A percentile compares a stretch with the other conserved stretches of the same genome.
Conservation (phyloP, 1,140 invertebrate genomes). For the Elymnias hypermnestra region DNA sequence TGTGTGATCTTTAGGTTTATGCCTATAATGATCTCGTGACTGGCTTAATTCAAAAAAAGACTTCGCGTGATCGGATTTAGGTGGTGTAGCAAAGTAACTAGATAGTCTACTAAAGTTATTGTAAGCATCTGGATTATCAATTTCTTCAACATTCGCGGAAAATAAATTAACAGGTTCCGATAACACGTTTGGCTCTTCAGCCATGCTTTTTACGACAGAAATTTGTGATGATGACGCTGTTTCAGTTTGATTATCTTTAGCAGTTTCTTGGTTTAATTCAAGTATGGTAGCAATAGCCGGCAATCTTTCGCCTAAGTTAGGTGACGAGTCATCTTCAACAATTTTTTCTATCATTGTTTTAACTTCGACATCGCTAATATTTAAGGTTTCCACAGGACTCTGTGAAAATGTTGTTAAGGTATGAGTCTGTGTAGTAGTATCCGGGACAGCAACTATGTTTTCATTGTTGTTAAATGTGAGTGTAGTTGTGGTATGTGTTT, state of each 20-base stretch:
- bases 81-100: conserved; percentile 51
- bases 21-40: conserved; percentile 63
- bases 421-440: conserved; percentile 36
- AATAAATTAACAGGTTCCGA: conserved; percentile 51
- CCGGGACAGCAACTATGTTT: conserved; percentile 27
- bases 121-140: conserved; percentile 25
- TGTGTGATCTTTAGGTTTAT: conserved; percentile 21
- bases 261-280: conserved; percentile 10
- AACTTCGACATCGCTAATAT: conserved; percentile 6
- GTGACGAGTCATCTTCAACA: conserved; percentile 10
- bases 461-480: conserved; percentile 6
- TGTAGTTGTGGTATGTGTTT: conserved; percentile 4
- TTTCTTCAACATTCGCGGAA: conserved; percentile 15
- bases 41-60: conserved; percentile 74
- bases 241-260: not conserved
- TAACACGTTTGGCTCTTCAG: conserved; percentile 19
- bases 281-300: conserved; percentile 15
- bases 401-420: conserved; percentile 18
- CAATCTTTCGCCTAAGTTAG: conserved; percentile 8
- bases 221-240: no score
- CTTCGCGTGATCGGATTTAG: conserved; percentile 51
- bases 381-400: conserved; percentile 6
- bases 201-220: no score
- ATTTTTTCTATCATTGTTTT: conserved; percentile 19
- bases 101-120: conserved; percentile 50